Conservation (phyloP, 2,113 vertebrate genomes). For the Bungarus multicinctus region DNA sequence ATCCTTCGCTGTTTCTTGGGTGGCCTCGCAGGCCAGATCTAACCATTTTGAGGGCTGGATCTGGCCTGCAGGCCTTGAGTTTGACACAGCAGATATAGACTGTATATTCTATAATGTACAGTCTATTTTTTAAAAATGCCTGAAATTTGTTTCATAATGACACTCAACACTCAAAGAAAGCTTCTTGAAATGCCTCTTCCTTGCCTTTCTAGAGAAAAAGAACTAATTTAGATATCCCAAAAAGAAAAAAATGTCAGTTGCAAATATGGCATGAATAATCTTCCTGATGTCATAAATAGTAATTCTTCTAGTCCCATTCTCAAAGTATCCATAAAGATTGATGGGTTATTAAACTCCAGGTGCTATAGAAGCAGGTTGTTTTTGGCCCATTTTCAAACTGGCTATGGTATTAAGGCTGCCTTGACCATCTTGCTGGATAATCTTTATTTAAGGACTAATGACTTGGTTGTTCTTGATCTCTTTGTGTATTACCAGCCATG, state of each 20-base stretch:
- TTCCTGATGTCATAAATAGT: neutral
- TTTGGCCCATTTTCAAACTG: neutral
- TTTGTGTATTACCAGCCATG: neutral
- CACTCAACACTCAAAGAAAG: neutral
- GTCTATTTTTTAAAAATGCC: neutral
- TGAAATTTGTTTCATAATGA: neutral
- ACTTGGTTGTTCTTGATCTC: neutral
- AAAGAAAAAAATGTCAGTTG: neutral
- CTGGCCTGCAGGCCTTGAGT: too few species aligned
- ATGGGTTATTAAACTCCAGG: neutral
- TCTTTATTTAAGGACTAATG: neutral
- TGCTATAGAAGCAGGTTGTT: neutral
- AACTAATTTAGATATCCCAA: neutral
- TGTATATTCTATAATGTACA: neutral
- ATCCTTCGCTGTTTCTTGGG: too few species aligned
- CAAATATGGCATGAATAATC: neutral
- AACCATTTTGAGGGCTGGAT: too few species aligned
- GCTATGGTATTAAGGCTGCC: neutral
- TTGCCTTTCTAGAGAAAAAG: neutral
- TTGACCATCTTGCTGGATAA: neutral
- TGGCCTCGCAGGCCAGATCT: too few species aligned
- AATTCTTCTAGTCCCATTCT: neutral
- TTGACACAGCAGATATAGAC: neutral
- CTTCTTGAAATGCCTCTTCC: neutral
- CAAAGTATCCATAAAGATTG: neutral